Evolutionary conservation across 2,888 invertebrate genomes (phyloP), one percentile per base, ranked within the genome.

Genomic region (Slavum lentiscoides): DNA sequence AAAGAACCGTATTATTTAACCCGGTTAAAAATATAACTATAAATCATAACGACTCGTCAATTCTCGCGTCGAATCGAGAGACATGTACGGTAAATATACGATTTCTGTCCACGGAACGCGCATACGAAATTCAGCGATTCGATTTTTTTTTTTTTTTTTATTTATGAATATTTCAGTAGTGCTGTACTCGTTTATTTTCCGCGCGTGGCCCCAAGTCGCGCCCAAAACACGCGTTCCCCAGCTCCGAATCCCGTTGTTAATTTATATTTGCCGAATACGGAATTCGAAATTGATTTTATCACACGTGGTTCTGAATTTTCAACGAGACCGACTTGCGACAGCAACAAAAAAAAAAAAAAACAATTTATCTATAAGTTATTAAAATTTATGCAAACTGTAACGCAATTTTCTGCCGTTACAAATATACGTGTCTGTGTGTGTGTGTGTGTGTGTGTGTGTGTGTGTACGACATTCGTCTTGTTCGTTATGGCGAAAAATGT

Each of bases 211-310:
- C 53, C 4, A 68, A 69, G 30, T 43, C n/a, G 8, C 7, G 30
- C 30, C 30, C 30, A 30, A 30, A 30, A 30, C n/a, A 15, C 21
- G 17, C 55, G 43, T 67, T 43, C 8, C 15, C 62, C 5, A 1
- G 2, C 9, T 11, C 6, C 30, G 2, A 55, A n/a, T n/a, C 4
- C 30, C 53, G 53, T 15, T 30, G 19, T 55, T 37, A 30, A 55
- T 55, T 69, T 69, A 19, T 55, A 53, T 69, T 53, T 69, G 53
- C 19, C 19, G 30, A n/a, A 58, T 53, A 70, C 69, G 21, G 55
- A 55, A 69, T 19, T 69, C 13, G 6, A 58, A 70, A 70, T 37
- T 70, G 55, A 70, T 70, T 55, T 55, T 3, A 37, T 7, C 7
- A n/a, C 55, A 37, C 55, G n/a, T 55, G 13, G 19, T 55, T 55